Evolutionary conservation across 2,113 vertebrate species (phyloP), one percentile per base, ranked within the genome.

Genomic region (Antennarius striatus): DNA sequence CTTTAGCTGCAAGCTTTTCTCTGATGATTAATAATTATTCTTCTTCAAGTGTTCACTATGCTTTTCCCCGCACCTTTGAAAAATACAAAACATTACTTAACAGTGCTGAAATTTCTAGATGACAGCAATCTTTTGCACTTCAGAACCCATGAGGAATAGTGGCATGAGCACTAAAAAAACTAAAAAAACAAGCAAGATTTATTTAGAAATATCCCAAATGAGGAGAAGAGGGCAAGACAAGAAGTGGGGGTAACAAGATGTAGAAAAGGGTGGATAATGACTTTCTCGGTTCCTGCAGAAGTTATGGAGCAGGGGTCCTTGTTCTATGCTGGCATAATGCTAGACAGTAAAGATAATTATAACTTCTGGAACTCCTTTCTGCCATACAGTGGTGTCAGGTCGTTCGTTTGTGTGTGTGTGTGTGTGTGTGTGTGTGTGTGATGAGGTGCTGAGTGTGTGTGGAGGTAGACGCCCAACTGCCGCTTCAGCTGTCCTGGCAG

Each of bases 301-400:
- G 51, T 73, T 69, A 76, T 39, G 42, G 66, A 43, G 16, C 49
- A 22, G 49, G 8, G 10, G 55, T 43, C 66, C 42, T 56, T 36
- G 56, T 72, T 61, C 63, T 30, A 51, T 3, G 29, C 30, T 62
- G 61, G 48, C 52, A 70, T 59, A 63, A 77, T 40, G 67, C 49
- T 39, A 68, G 78, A 71, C 77, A 60, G 75, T 16, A 30, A 78
- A 50, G 56, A 66, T 84, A 75, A 86, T 88, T 82, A 81, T 63
- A 77, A 73, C 48, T 51, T 68, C 66, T 39, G n/a, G 64, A 45
- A 57, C 49, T 52, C 57, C 71, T 73, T 61, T 75, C 71, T 65
- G 42, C 15, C 57, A 17, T 58, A 68, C 56, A 48, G 7, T 53
- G 60, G 56, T 68, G 72, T 76, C 43, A 54, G 48, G 48, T 72